Conservation (phyloP, 2,797 vertebrate species). For the Crenuchus spilurus region DNA sequence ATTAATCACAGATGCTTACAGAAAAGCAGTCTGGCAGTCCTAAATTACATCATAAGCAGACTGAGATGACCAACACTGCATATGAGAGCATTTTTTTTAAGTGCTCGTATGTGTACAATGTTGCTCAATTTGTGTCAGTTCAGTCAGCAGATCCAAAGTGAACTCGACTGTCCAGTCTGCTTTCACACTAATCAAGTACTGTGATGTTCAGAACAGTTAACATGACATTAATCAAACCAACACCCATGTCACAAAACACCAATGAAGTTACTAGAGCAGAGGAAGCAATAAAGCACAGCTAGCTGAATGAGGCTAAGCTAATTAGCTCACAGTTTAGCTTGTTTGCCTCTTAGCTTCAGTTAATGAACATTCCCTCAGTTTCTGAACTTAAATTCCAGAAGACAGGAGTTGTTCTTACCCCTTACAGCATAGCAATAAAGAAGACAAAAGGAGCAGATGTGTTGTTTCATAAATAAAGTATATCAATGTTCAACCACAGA, state of each 20-base stretch:
- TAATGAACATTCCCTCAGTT: background rate
- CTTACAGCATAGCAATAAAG: slow-evolving; percentile 45
- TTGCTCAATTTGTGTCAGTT: background rate
- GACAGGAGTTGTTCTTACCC: slow-evolving; percentile 42
- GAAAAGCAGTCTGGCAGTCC: background rate
- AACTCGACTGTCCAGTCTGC: background rate
- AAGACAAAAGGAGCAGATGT: slow-evolving; percentile 31
- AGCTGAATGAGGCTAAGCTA: background rate
- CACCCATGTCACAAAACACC: too few relatives aligned
- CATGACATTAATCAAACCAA: background rate
- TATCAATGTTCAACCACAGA: slow-evolving; percentile 52
- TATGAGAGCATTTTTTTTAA: too few relatives aligned
- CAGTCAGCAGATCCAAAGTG: background rate
- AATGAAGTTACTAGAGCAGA: too few relatives aligned
- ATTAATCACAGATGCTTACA: background rate
- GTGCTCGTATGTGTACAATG: background rate
- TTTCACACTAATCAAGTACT: background rate
- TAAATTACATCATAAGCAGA: background rate
- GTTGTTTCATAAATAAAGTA: slow-evolving; percentile 33
- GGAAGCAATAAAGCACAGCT: too few relatives aligned
- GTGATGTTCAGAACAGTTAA: background rate
- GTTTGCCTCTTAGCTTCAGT: slow-evolving; percentile 17
- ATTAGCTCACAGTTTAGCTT: slow-evolving; percentile 13
- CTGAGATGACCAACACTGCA: background rate
- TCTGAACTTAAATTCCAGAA: background rate